Base-by-base conservation (phyloP, 1,140 invertebrate species). In the Pseudobourletiella spinata region DNA sequence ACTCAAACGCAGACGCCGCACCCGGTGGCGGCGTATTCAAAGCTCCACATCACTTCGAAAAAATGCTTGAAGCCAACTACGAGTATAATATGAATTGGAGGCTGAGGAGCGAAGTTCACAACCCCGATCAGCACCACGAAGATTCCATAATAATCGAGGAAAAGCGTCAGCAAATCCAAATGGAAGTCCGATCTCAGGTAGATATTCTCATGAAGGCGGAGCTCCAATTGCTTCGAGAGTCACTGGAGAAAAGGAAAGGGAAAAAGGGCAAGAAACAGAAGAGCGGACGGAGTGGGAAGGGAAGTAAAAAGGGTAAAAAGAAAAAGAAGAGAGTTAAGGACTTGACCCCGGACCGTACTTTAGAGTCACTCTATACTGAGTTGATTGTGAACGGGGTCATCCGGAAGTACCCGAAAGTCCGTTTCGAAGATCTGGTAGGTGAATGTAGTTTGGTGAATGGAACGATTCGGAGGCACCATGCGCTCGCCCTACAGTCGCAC, bases 241-340 rank as follows among this genome's bases (percentile, higher is more conserved):
- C 70, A 86, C 91, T 69, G 80, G 78, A 73, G 82, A 84, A n/a
- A 75, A 80, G 88, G 91, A 65, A 80, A 77, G 72, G 83, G 83
- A 15, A 77, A 79, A 52, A 87, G 86, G 73, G 83, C 85, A 1
- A 90, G 90, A 76, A 88, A 86, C 67, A 72, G 82, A 70, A 63
- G 75, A 76, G 76, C 68, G 61, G 89, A 87, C 67, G 71, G 60
- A 60, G 62, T 70, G 63, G 86, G 74, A 84, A 84, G 78, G 80
- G 86, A 24, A 80, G 87, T 24, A 61, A 61, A 20, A 84, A 87
- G 58, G 87, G 87, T 22, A 91, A 88, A 64, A 85, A 82, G 68
- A 94, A 92, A 75, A 93, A 89, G 73, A 93, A 92, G 72, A 95
- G 92, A 75, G 91, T 95, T 71, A 97, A 97, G 76, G 93, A 97